Conservation (phyloP, 2,797 vertebrate species). For the Sylvilagus floridanus region DNA sequence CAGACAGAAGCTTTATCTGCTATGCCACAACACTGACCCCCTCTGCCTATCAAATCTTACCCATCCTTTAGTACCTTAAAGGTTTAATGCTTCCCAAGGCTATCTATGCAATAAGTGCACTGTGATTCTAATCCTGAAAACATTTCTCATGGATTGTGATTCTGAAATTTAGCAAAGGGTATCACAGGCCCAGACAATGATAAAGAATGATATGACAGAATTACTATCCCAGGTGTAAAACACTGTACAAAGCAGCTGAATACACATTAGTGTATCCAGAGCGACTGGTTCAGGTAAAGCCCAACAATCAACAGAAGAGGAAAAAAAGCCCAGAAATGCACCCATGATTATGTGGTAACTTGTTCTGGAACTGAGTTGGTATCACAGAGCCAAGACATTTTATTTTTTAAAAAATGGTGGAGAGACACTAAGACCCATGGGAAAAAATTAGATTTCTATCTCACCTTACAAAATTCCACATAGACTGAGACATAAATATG, state of each 20-base stretch:
- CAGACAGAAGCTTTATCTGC: no score
- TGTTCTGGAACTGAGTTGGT: background rate
- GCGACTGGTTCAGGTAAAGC: background rate
- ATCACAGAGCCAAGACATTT: background rate
- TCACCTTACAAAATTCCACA: background rate
- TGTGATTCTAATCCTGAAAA: conserved; percentile 15
- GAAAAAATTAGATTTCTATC: conserved; percentile 5
- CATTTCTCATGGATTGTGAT: background rate
- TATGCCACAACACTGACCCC: background rate
- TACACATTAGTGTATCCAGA: background rate
- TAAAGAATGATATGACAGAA: background rate
- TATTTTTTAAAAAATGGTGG: background rate
- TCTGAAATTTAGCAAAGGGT: conserved; percentile 32
- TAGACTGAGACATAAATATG: background rate
- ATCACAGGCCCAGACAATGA: conserved; percentile 22
- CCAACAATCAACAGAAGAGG: background rate
- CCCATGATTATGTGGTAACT: background rate
- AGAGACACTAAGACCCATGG: background rate
- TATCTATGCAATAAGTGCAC: background rate
- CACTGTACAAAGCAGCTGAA: background rate
- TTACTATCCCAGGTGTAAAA: background rate
- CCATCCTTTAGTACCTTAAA: background rate
- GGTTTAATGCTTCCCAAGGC: background rate
- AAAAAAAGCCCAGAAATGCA: background rate
- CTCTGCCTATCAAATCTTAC: background rate